phyloP scores from a whole-genome alignment of 1,140 invertebrate species.

The Adoxophyes honmai region DNA sequence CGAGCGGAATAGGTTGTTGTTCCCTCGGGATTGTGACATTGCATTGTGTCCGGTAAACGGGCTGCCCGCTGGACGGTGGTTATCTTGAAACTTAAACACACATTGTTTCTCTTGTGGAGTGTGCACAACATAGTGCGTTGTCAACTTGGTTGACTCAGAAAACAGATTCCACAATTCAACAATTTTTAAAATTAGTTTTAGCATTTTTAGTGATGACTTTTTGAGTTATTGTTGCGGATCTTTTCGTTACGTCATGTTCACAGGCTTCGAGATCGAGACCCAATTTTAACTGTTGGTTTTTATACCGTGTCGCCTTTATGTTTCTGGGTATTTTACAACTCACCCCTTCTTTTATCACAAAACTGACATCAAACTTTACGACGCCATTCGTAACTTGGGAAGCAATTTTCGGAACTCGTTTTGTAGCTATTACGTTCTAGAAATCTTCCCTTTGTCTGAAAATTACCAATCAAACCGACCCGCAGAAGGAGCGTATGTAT shows the following conservation, averaged over 20 bases:
- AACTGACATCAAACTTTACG: conserved; percentile 1
- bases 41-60: no score
- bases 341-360: conserved; percentile 1
- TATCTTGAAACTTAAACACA: no score
- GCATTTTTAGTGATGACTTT: no score
- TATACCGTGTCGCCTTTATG: background rate
- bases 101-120: no score
- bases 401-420: background rate
- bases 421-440: conserved; percentile 1
- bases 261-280: background rate
- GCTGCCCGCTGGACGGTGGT: no score
- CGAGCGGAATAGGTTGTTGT: no score
- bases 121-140: no score
- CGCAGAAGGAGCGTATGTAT: background rate
- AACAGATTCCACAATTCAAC: no score
- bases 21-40: no score
- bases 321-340: background rate
- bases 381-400: background rate
- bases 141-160: no score
- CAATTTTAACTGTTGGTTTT: background rate
- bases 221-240: background rate
- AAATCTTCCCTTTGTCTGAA: conserved; percentile 3
- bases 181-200: no score
- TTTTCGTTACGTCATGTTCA: background rate
- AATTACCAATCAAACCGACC: conserved; percentile 9